A percentile compares a stretch with the other conserved stretches of the same genome.
These are phyloP conservation scores for Parauchenoglanis ngamensis DNA, from an alignment of 2,797 vertebrate species.

Conservation along the genomic window DNA sequence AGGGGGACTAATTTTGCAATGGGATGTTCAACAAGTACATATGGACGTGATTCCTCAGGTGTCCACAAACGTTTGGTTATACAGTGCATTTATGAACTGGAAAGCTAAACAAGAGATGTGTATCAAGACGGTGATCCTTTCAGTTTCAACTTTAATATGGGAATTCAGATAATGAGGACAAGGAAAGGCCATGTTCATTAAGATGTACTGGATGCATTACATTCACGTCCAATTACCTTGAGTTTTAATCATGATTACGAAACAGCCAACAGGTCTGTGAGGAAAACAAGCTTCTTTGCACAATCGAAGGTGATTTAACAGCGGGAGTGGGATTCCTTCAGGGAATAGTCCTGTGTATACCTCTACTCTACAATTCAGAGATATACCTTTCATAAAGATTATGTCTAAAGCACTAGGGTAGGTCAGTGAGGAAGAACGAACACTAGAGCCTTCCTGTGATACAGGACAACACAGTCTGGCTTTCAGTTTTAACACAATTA, in stretches of 20 bases:
- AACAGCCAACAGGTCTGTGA: background rate
- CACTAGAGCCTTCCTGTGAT: background rate
- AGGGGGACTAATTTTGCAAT: background rate
- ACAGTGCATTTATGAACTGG: background rate
- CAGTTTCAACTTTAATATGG: background rate
- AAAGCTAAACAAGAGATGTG: background rate
- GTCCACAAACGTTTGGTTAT: background rate
- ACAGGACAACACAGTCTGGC: background rate
- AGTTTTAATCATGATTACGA: background rate
- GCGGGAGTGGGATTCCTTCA: no score
- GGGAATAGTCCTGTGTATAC: background rate
- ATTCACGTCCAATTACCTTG: background rate
- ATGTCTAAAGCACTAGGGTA: background rate
- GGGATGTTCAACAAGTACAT: background rate
- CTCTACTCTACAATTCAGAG: background rate
- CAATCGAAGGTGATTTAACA: no score
- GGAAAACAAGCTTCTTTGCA: no score
- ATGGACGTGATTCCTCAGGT: background rate
- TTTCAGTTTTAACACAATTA: background rate
- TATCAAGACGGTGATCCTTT: background rate
- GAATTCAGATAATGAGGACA: background rate
- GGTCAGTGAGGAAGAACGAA: background rate
- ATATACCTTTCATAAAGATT: background rate
- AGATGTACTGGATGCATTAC: background rate
- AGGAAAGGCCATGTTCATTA: background rate